phyloP scores from a whole-genome alignment of 92 coral and sea anemone species.

The Parazoanthus swiftii region DNA sequence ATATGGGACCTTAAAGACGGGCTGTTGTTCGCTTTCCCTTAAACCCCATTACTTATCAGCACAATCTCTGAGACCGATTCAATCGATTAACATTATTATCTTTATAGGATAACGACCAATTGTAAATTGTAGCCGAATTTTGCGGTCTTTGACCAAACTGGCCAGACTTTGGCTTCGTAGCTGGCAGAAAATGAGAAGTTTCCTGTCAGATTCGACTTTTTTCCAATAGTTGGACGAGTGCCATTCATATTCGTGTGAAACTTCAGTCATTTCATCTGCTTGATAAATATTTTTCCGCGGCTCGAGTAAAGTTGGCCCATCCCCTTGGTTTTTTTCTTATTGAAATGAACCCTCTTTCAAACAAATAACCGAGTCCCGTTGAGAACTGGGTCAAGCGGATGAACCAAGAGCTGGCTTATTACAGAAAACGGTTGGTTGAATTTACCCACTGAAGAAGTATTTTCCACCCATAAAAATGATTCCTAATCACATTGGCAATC shows the following conservation, averaged over 20 bases:
- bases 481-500: too few species aligned
- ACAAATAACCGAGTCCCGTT: too few species aligned
- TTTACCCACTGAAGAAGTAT: too few species aligned
- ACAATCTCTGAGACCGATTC: background rate
- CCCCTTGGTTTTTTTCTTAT: too few species aligned
- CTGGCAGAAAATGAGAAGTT: background rate
- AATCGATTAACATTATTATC: background rate
- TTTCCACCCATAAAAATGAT: too few species aligned
- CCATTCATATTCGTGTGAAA: too few species aligned
- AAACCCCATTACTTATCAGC: background rate
- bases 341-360: too few species aligned
- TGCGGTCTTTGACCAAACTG: background rate
- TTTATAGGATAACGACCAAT: background rate
- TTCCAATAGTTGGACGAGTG: too few species aligned
- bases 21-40: background rate
- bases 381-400: background rate
- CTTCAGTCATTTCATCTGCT: too few species aligned
- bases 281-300: too few species aligned
- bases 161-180: background rate
- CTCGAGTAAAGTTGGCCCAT: too few species aligned
- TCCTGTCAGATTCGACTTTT: too few species aligned
- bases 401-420: background rate
- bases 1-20: background rate
- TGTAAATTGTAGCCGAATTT: background rate
- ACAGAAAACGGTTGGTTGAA: background rate